These are phyloP conservation scores for Marcusenius ussheri DNA, from an alignment of 2,113 vertebrate species.

Conservation along the genomic window DNA sequence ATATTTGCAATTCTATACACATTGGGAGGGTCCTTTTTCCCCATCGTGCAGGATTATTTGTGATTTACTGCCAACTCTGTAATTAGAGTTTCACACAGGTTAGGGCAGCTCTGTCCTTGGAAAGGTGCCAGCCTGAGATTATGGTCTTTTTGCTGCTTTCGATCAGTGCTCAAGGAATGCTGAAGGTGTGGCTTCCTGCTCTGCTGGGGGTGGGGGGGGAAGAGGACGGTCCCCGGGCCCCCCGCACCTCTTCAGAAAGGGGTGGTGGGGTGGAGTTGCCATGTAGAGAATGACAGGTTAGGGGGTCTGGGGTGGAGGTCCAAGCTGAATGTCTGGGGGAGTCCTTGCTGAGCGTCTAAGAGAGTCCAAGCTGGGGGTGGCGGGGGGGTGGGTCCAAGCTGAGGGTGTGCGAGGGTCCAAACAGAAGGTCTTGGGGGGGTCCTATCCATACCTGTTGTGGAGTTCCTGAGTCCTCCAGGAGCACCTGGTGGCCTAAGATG, in stretches of 20 bases:
- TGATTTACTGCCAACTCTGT: background rate
- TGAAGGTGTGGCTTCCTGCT: background rate
- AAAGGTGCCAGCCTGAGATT: background rate
- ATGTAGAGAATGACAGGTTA: background rate
- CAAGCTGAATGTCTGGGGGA: background rate
- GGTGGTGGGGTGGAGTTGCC: background rate
- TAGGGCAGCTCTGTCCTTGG: background rate
- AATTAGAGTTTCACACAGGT: conserved; percentile 4
- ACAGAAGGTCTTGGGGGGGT: background rate
- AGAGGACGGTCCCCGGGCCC: background rate
- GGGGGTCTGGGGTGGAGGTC: background rate
- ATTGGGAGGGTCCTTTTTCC: background rate
- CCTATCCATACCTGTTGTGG: background rate
- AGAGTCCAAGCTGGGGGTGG: background rate
- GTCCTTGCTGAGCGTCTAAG: background rate
- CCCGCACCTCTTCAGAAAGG: background rate
- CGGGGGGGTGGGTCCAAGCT: no score
- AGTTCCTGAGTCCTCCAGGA: background rate
- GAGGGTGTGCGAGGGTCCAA: background rate
- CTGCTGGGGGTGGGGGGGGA: background rate
- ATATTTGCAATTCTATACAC: background rate
- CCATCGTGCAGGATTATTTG: background rate
- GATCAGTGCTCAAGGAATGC: background rate
- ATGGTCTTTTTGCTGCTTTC: background rate
- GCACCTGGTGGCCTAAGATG: background rate